Evolutionary conservation across 2,888 invertebrate species (phyloP).

Genomic region (Agrotis puta): DNA sequence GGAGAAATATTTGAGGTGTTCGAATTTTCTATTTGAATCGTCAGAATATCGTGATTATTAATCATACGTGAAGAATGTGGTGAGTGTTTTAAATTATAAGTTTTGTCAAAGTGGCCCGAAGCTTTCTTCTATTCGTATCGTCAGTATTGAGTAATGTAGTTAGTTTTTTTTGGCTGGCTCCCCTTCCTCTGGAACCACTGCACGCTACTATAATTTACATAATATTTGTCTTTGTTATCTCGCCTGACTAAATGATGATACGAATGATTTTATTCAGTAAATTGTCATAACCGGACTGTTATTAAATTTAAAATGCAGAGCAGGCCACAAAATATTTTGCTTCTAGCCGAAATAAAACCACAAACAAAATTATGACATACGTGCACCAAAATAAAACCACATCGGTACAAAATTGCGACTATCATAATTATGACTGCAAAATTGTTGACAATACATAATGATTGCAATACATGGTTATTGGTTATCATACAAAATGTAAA

Average conservation of each 20-base stretch:
- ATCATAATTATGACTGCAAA: slow-evolving; percentile 16
- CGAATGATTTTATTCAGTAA: not conserved
- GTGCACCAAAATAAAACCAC: slow-evolving; percentile 3
- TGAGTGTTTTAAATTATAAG: too few relatives aligned
- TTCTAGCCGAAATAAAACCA: slow-evolving; percentile 22
- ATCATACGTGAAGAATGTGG: too few relatives aligned
- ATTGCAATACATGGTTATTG: not conserved
- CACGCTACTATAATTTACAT: not conserved
- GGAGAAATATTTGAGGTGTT: too few relatives aligned
- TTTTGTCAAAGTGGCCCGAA: too few relatives aligned
- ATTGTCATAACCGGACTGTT: not conserved
- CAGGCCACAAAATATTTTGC: not conserved
- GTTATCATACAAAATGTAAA: slow-evolving; percentile 4
- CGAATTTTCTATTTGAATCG: too few relatives aligned
- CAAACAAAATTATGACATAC: slow-evolving; percentile 7
- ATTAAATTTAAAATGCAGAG: slow-evolving; percentile 6
- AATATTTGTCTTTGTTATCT: not conserved
- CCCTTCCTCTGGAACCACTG: too few relatives aligned
- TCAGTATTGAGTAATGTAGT: too few relatives aligned
- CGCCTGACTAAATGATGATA: not conserved
- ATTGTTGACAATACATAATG: slow-evolving; percentile 8
- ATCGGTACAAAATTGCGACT: not conserved
- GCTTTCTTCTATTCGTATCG: too few relatives aligned
- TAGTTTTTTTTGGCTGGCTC: too few relatives aligned
- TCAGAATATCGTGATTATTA: too few relatives aligned